phyloP scores from a whole-genome alignment of 2,888 invertebrate genomes.

The Clivina fossor region DNA sequence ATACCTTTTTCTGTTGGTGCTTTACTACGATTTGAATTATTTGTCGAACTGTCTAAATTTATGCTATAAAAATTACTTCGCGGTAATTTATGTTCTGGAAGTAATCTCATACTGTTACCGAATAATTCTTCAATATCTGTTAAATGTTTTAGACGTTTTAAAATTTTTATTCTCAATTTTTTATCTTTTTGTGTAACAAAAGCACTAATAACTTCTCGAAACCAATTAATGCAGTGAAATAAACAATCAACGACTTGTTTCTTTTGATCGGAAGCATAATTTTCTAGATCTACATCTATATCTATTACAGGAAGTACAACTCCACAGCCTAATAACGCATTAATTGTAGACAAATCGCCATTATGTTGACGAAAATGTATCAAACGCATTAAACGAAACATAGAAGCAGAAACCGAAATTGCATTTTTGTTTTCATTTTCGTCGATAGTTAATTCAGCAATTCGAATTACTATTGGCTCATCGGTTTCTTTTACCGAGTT shows the following conservation, averaged over 20 bases:
- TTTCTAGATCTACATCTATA: conserved; percentile 56
- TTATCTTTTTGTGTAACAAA: conserved; percentile 66
- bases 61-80: conserved; percentile 52
- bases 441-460: conserved; percentile 53
- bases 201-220: conserved; percentile 73
- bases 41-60: conserved; percentile 36
- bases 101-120: conserved; percentile 50
- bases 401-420: conserved; percentile 62
- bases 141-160: conserved; percentile 49
- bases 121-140: conserved; percentile 58
- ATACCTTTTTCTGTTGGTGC: conserved; percentile 20
- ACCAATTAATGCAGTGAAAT: conserved; percentile 78
- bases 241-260: conserved; percentile 65
- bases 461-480: conserved; percentile 62
- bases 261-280: conserved; percentile 56
- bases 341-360: conserved; percentile 71
- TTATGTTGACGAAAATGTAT: conserved; percentile 65
- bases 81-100: conserved; percentile 57
- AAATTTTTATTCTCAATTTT: conserved; percentile 60
- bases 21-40: conserved; percentile 25
- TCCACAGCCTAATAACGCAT: conserved; percentile 82
- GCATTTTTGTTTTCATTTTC: conserved; percentile 38
- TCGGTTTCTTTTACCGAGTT: conserved; percentile 64
- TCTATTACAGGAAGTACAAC: conserved; percentile 70
- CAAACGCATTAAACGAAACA: conserved; percentile 71